Conservation (phyloP, 2,113 vertebrate genomes). For the Caracal caracal region DNA sequence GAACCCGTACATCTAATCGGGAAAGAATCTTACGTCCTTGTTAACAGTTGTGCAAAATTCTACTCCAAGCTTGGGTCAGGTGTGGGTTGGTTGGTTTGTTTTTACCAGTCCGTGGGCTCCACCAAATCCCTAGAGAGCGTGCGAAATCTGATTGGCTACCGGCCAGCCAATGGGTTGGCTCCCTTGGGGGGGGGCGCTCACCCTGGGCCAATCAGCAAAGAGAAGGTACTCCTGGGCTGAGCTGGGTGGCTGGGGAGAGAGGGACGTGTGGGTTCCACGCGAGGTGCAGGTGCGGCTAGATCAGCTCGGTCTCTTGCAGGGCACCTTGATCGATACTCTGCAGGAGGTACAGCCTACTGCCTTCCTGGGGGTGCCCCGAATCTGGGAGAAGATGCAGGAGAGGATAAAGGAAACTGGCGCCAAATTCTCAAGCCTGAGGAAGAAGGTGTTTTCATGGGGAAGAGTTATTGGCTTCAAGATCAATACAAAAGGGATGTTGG, state of each 20-base stretch:
- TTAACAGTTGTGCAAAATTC: background rate
- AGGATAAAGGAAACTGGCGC: constrained; percentile 88
- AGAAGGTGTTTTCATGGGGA: constrained; percentile 92
- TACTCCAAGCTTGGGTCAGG: background rate
- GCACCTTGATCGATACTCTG: constrained; percentile 91
- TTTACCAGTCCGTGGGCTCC: background rate
- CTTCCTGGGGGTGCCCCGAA: constrained; percentile 94
- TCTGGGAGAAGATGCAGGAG: constrained; percentile 98
- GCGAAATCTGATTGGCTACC: background rate
- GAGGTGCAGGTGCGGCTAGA: background rate
- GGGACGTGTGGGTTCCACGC: accelerated
- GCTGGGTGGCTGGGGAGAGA: background rate
- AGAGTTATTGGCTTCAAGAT: constrained; percentile 90
- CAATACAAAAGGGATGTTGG: constrained; percentile 89
- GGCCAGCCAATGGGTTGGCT: background rate
- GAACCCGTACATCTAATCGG: background rate
- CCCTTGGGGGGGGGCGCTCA: accelerated
- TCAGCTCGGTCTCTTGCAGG: constrained; percentile 83
- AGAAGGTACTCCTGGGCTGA: background rate
- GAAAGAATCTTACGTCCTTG: background rate
- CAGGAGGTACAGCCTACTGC: constrained; percentile 92
- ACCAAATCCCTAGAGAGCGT: background rate
- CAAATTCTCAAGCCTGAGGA: constrained; percentile 88
- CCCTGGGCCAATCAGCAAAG: background rate
- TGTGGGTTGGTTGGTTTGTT: background rate